Evolutionary conservation across 1,140 invertebrate genomes (phyloP).

Genomic region (Drosophila nebulosa): DNA sequence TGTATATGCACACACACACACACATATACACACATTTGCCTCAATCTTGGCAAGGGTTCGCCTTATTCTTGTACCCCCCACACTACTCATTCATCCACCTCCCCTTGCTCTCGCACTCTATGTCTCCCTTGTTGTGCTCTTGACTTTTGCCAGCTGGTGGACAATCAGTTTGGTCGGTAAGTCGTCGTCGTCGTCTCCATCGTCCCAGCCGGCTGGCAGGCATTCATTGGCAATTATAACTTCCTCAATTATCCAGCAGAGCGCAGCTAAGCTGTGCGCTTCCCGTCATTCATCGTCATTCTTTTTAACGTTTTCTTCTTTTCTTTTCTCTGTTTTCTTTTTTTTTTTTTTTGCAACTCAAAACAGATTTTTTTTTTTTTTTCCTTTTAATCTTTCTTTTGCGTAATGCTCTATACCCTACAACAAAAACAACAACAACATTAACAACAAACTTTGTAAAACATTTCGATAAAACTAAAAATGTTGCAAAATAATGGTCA

Average conservation of each 20-base stretch:
- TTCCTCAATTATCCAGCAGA: constrained; percentile 79
- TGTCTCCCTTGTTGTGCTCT: constrained; percentile 32
- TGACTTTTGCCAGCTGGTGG: constrained; percentile 37
- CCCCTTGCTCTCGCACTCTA: background rate
- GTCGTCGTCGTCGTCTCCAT: background rate
- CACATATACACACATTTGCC: too few relatives aligned
- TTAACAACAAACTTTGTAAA: too few relatives aligned
- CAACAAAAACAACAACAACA: too few relatives aligned
- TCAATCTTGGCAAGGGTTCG: constrained; percentile 55
- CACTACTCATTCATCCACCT: background rate
- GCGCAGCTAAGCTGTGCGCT: constrained; percentile 74
- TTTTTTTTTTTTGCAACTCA: constrained; percentile 45
- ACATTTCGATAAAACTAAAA: background rate
- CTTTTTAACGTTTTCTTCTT: constrained; percentile 67
- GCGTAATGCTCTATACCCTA: constrained; percentile 33
- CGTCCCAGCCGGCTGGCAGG: constrained; percentile 32
- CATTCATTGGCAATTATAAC: constrained; percentile 81
- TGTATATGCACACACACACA: too few relatives aligned
- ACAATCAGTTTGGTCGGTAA: constrained; percentile 9
- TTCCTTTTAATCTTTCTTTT: too few relatives aligned
- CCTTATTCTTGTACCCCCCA: background rate
- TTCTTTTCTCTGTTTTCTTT: constrained; percentile 17
- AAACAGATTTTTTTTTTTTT: constrained; percentile 49
- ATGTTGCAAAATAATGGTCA: too few relatives aligned
- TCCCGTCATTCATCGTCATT: constrained; percentile 79